These are phyloP conservation scores for Hyaena hyaena DNA, from an alignment of 2,113 vertebrate genomes.

Conservation along the genomic window DNA sequence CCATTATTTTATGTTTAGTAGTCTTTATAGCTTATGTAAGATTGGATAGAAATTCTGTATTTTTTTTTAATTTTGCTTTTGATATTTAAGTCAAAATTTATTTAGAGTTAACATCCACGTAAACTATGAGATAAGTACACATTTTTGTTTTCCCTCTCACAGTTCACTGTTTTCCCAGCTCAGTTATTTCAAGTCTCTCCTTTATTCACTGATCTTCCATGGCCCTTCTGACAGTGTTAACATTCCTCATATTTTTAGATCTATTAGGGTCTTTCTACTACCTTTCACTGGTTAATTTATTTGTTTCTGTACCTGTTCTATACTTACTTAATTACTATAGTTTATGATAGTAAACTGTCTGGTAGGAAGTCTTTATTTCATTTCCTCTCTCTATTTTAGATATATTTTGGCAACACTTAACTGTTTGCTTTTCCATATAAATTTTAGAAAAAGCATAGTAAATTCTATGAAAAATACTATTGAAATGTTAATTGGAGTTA, in stretches of 20 bases:
- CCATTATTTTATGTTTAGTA: not conserved
- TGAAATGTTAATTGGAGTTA: not conserved
- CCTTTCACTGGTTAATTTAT: not conserved
- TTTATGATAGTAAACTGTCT: not conserved
- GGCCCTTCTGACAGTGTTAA: not conserved
- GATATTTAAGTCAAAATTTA: not conserved
- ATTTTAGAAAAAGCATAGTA: not conserved
- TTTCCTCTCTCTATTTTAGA: not conserved
- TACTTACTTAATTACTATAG: not conserved
- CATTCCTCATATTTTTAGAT: not conserved
- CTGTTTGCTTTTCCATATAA: not conserved
- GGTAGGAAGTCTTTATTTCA: not conserved
- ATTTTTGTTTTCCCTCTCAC: not conserved
- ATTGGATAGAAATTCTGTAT: not conserved
- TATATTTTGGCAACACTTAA: not conserved
- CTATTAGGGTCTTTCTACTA: not conserved
- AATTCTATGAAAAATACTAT: not conserved
- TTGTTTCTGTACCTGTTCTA: not conserved
- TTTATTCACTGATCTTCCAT: not conserved
- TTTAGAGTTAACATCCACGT: not conserved
- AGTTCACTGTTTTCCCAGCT: not conserved
- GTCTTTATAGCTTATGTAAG: not conserved
- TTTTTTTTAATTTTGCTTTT: not conserved
- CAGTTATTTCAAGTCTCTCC: not conserved
- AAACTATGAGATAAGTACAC: not conserved